These are phyloP conservation scores for Pterophyllum scalare DNA, from an alignment of 2,113 vertebrate species.

Conservation along the genomic window DNA sequence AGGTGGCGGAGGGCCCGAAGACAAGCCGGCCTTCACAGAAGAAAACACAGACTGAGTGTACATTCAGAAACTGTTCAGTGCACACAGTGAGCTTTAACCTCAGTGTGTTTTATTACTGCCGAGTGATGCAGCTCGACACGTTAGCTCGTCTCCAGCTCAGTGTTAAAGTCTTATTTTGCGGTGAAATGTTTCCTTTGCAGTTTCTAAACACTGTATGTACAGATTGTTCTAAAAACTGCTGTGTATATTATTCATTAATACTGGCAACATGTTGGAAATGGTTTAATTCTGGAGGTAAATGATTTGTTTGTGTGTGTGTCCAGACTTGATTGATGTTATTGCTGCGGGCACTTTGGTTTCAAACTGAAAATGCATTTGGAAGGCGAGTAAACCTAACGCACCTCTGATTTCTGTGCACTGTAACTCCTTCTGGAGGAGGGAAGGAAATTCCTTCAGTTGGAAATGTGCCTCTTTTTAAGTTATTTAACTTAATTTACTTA, in stretches of 20 bases:
- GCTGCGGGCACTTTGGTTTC: background rate
- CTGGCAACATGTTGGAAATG: background rate
- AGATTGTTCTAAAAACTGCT: background rate
- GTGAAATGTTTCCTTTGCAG: background rate
- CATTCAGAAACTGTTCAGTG: background rate
- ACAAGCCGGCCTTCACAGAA: background rate
- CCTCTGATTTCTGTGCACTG: background rate
- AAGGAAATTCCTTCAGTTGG: constrained; percentile 27
- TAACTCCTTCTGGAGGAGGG: background rate
- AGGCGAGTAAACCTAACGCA: background rate
- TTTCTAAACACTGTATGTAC: constrained; percentile 1
- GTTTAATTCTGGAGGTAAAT: background rate
- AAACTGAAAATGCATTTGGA: background rate
- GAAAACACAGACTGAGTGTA: constrained; percentile 14
- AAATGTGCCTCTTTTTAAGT: constrained; percentile 16
- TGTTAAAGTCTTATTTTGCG: background rate
- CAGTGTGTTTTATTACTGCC: background rate
- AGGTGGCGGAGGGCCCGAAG: background rate
- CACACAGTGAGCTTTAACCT: background rate
- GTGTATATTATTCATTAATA: background rate
- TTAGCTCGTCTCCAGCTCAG: background rate
- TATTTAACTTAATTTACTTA: constrained; percentile 14
- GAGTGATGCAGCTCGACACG: background rate
- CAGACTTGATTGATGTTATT: background rate
- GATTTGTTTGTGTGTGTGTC: no score